These are phyloP conservation scores for Asarcornis scutulata DNA, from an alignment of 2,113 vertebrate genomes.

Conservation along the genomic window DNA sequence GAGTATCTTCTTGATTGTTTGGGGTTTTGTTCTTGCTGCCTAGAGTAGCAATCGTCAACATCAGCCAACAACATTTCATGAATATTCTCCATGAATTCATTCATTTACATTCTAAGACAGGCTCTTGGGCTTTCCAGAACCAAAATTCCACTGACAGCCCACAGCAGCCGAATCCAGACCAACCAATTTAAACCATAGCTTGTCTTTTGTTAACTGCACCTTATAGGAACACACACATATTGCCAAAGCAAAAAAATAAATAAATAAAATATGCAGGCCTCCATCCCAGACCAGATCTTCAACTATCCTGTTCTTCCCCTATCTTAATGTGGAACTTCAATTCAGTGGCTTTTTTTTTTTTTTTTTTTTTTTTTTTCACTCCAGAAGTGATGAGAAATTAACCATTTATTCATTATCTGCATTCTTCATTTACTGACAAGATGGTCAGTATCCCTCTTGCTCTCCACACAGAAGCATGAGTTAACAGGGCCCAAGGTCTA, in stretches of 20 bases:
- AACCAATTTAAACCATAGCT: not conserved
- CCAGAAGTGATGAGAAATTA: not conserved
- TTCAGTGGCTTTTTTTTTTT: not conserved
- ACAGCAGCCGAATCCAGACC: not conserved
- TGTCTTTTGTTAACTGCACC: not conserved
- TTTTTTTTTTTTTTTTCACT: not conserved
- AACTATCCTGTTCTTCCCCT: not conserved
- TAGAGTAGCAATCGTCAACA: not conserved
- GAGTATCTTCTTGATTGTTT: not conserved
- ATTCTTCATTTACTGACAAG: not conserved
- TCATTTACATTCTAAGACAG: not conserved
- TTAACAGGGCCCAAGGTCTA: not conserved
- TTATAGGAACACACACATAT: not conserved
- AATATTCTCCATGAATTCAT: not conserved
- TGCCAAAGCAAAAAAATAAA: not conserved
- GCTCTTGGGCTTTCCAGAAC: not conserved
- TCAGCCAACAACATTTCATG: not conserved
- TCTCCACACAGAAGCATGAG: not conserved
- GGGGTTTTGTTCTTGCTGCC: not conserved
- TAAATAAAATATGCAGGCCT: not conserved
- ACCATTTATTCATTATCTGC: not conserved
- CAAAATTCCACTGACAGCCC: not conserved
- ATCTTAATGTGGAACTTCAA: not conserved
- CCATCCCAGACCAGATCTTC: not conserved
- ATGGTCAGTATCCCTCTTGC: not conserved